Percentiles rank a stretch among this genome's conserved stretches.
These are phyloP conservation scores for Scolanthus callimorphus DNA, from an alignment of 92 coral and sea anemone genomes.

Conservation along the genomic window DNA sequence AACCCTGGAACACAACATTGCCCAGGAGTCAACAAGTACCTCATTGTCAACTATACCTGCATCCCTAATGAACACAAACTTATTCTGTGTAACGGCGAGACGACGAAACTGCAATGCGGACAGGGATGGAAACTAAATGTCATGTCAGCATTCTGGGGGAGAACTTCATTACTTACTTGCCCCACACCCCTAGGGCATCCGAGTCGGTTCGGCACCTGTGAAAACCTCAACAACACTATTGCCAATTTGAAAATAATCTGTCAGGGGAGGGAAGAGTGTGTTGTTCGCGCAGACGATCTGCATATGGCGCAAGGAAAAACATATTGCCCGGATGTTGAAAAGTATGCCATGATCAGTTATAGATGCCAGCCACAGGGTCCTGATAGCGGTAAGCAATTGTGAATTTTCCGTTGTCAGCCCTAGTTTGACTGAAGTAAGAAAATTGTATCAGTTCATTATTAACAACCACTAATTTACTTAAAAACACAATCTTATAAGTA, in stretches of 20 bases:
- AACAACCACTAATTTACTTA: too few species aligned
- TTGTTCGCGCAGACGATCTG: slow-evolving; percentile 66
- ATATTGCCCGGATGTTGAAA: slow-evolving; percentile 92
- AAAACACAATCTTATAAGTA: too few species aligned
- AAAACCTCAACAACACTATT: slow-evolving; percentile 57
- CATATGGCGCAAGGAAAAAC: slow-evolving; percentile 55
- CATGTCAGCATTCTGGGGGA: slow-evolving; percentile 89
- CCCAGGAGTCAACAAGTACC: slow-evolving; percentile 93
- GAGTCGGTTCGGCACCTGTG: slow-evolving; percentile 72
- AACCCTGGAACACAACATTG: slow-evolving; percentile 85
- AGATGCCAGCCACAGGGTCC: slow-evolving; percentile 89
- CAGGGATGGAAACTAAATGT: slow-evolving; percentile 83
- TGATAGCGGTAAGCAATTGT: too few species aligned
- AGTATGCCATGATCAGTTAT: slow-evolving; percentile 84
- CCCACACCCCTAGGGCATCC: slow-evolving; percentile 72
- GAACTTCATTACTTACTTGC: slow-evolving; percentile 83
- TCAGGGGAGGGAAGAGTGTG: slow-evolving; percentile 70
- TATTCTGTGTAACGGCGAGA: slow-evolving; percentile 91
- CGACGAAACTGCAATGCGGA: slow-evolving; percentile 79
- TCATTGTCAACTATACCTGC: slow-evolving; percentile 86
- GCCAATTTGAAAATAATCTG: slow-evolving; percentile 59
- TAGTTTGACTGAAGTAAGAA: too few species aligned
- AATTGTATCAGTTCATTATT: too few species aligned
- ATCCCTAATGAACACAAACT: slow-evolving; percentile 83
- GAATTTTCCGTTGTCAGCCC: too few species aligned